Base-by-base conservation (phyloP, 2,797 vertebrate genomes). In the Perdix hodgsoniae region DNA sequence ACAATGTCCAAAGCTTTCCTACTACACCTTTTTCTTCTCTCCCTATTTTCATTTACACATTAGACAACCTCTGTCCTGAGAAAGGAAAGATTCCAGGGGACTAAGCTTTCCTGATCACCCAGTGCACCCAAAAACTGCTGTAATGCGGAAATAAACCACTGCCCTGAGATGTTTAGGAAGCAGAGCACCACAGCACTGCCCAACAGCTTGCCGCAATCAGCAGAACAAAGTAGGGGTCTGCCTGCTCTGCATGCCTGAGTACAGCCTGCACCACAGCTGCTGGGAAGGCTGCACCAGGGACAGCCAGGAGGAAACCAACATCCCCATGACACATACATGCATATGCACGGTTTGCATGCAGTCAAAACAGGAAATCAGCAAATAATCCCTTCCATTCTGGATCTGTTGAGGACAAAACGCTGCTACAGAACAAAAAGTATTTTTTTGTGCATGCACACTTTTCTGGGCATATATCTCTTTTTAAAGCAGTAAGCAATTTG, bases 321-420 rank as follows among this genome's bases (percentile, higher is more conserved):
- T 31, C 21, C 10, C 10, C 33, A 19, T 82, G 52, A 52, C 4
- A 24, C 4, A 22, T 2, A 11, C 3, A 11, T 0, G 6, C 12
- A 5, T 2, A 4, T 29, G 52, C 0, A 1, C 4, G 11, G 9
- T 19, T 67, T 17, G 14, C 3, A 1, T 23, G 13, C 37, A 44
- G 22, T 5, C 4, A 56, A 33, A 90, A 64, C 0, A 2, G 17
- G 7, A 79, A 73, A 90, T 0, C 27, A 16, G 12, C 21, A 39
- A 5, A 2, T 69, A 3, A n/a, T 42, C 17, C 14, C 37, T 39
- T 50, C 29, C 3, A 5, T 8, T 63, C 54, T 63, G n/a, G 5
- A 61, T 54, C 56, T 76, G 29, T 19, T 72, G 60, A 61, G 81
- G 16, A 69, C 2, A 56, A 12, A 19, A 44, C 10, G 54, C 8